Base-by-base conservation (phyloP, 2,888 invertebrate genomes). In the Drosophila algonquin region DNA sequence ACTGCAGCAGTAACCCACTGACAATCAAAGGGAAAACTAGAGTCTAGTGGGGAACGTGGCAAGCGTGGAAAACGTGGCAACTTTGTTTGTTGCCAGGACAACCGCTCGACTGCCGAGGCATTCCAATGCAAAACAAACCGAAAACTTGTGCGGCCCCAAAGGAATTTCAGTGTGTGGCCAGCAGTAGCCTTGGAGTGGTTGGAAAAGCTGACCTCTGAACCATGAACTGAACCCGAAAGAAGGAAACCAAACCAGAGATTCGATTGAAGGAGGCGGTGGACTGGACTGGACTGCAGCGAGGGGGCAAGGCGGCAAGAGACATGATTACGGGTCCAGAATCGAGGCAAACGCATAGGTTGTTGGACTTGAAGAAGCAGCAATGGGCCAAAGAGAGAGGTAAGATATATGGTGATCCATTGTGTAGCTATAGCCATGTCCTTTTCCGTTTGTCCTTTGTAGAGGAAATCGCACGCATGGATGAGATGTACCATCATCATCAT, bases 361-460 rank as follows among this genome's bases (percentile, higher is more conserved):
- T 97, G 89, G 97, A 98, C 93, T 95, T 96, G 93, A 98, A 98
- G 93, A 95, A 96, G 92, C 94, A 96, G 90, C 98, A 98, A 94
- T 98, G 98, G 98, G 97, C 97, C 84, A 95, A 94, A 92, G 98
- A 98, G 93, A 95, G 95, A 95, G 98, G 98, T 98, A 27, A 2
- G 30, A 7, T 3, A n/a, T 3, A 21, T 21, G 2, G 8, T 30
- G 2, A 6, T 30, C 7, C 27, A 1, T 0, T 30, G 6, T 21
- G 44, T 16, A n/a, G 7, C 10, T 30, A 2, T 30, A 30, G 0
- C 30, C 2, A 2, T 45, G 27, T 18, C 14, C 3, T 2, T 12
- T n/a, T n/a, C n/a, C n/a, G n/a, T n/a, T n/a, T 10, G 12, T 53
- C 12, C 30, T 18, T 56, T 56, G 3, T 93, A 97, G 97, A 96